A percentile compares a stretch with the other conserved stretches of the same genome.
These are phyloP conservation scores for Athalia rosae DNA, from an alignment of 2,888 invertebrate species.

Conservation along the genomic window DNA sequence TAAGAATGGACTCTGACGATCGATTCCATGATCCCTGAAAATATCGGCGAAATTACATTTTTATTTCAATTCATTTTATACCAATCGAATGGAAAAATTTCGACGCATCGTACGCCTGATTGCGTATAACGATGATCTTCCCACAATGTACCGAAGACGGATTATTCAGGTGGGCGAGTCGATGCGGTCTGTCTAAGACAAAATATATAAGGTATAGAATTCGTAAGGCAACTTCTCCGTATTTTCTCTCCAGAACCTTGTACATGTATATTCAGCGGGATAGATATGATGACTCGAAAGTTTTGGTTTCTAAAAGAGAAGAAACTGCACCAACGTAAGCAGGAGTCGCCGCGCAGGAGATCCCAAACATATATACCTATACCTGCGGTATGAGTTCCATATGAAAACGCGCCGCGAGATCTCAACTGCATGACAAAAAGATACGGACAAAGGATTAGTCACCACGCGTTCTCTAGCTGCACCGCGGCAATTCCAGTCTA, in stretches of 20 bases:
- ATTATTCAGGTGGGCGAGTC: conserved; percentile 9
- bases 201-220: neutral
- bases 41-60: no score
- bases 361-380: conserved; percentile 9
- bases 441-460: conserved; percentile 48
- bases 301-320: conserved; percentile 23
- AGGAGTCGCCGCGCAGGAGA: neutral
- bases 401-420: conserved; percentile 22
- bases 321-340: conserved; percentile 17
- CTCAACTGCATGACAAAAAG: conserved; percentile 20
- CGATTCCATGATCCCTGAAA: no score
- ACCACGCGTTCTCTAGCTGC: conserved; percentile 24
- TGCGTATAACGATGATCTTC: neutral
- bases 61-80: no score
- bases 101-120: no score
- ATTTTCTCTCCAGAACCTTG: no score
- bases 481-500: conserved; percentile 15
- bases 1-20: no score
- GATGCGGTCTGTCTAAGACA: conserved; percentile 14
- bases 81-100: no score
- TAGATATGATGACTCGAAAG: conserved; percentile 37
- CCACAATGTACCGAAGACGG: conserved; percentile 10
- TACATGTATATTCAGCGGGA: no score
- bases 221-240: conserved; percentile 19
- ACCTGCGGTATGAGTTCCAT: neutral